phyloP scores from a whole-genome alignment of 1,140 invertebrate species.

The Anastrepha ludens region DNA sequence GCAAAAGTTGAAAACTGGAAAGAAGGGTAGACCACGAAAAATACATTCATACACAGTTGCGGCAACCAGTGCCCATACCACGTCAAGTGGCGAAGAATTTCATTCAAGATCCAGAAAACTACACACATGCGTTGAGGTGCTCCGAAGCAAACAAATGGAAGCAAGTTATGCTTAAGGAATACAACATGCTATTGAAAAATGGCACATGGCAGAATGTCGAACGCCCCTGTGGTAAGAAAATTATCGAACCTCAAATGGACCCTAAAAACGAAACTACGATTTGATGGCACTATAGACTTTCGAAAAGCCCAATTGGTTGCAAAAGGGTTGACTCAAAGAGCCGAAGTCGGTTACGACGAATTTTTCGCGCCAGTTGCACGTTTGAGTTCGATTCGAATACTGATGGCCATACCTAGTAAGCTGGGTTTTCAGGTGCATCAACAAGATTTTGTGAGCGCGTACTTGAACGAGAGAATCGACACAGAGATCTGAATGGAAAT shows the following conservation, averaged over 20 bases:
- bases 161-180: neutral
- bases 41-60: neutral
- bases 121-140: neutral
- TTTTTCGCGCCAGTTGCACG: no score
- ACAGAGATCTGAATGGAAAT: no score
- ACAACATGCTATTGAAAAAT: neutral
- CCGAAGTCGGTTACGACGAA: no score
- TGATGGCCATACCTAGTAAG: no score
- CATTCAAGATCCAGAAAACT: neutral
- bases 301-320: no score
- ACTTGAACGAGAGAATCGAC: no score
- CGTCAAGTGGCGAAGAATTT: neutral
- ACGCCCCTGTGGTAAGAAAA: no score
- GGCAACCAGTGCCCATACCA: neutral
- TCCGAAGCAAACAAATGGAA: neutral
- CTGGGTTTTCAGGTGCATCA: no score
- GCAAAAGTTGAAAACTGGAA: neutral
- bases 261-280: neutral
- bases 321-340: no score
- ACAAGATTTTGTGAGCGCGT: no score
- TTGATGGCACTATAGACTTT: no score
- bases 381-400: no score
- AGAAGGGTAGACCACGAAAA: neutral
- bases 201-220: neutral
- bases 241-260: neutral